These are phyloP conservation scores for Acanthosoma haemorrhoidale DNA, from an alignment of 2,888 invertebrate genomes.

Conservation along the genomic window DNA sequence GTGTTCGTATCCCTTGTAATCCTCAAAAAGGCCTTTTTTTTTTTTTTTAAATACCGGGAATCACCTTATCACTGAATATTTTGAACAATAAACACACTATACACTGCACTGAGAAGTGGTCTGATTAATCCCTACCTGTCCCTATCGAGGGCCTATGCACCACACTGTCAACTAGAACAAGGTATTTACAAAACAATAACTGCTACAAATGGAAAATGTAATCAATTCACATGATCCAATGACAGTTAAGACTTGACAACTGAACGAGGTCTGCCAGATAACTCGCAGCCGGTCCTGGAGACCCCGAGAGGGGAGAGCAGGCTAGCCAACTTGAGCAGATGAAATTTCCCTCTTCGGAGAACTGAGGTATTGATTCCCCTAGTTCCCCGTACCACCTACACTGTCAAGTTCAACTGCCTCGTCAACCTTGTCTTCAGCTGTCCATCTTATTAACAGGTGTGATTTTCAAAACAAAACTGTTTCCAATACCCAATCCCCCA, in stretches of 20 bases:
- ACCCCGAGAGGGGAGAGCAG: not conserved
- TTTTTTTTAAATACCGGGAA: not conserved
- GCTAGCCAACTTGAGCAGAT: slow-evolving; percentile 1
- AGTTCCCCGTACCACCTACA: not conserved
- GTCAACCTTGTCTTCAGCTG: no score
- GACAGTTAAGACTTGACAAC: not conserved
- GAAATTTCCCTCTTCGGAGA: slow-evolving; percentile 7
- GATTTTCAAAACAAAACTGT: no score
- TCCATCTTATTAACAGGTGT: no score
- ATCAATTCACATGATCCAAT: slow-evolving; percentile 14
- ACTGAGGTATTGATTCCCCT: slow-evolving; percentile 17
- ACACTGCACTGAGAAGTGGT: not conserved
- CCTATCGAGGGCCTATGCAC: not conserved
- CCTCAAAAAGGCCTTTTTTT: slow-evolving; percentile 19
- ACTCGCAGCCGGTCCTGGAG: slow-evolving; percentile 20
- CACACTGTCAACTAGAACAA: not conserved
- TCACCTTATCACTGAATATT: slow-evolving; percentile 9
- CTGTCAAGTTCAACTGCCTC: slow-evolving; percentile 3
- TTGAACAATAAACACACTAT: not conserved
- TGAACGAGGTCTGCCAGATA: slow-evolving; percentile 20
- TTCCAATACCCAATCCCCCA: no score
- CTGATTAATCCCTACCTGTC: not conserved
- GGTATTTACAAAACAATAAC: slow-evolving; percentile 7
- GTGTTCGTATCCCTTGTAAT: slow-evolving; percentile 25
- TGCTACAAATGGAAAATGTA: no score